Percentiles rank a stretch among this genome's conserved stretches.
Conservation (phyloP, 2,888 invertebrate genomes). For the Pammene aurita region DNA sequence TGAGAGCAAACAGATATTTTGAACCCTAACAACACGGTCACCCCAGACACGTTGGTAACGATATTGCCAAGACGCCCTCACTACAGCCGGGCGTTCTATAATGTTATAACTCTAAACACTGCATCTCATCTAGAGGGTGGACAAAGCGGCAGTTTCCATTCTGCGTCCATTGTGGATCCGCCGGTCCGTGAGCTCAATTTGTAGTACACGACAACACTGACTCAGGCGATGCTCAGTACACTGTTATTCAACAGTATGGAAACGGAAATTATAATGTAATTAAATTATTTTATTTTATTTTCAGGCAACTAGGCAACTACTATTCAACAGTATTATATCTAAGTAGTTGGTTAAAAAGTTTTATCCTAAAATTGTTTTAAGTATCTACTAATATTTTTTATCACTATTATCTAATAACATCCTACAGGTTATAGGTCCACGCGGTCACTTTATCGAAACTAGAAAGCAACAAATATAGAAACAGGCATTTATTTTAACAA, state of each 20-base stretch:
- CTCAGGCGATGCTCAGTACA: conserved; percentile 23
- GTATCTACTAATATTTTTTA: too few relatives aligned
- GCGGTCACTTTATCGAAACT: too few relatives aligned
- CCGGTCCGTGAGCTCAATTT: conserved; percentile 36
- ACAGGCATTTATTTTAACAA: too few relatives aligned
- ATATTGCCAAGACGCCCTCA: conserved; percentile 10
- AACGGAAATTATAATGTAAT: neutral
- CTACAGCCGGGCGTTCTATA: conserved; percentile 22
- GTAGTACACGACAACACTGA: conserved; percentile 33
- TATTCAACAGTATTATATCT: too few relatives aligned
- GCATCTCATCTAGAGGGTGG: conserved; percentile 29
- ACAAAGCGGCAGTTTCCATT: conserved; percentile 31
- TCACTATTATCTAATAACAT: too few relatives aligned
- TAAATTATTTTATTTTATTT: too few relatives aligned
- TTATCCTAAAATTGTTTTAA: too few relatives aligned
- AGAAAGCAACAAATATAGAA: too few relatives aligned
- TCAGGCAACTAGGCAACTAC: too few relatives aligned
- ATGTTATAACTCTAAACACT: conserved; percentile 23
- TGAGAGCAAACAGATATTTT: neutral
- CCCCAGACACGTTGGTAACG: conserved; percentile 14
- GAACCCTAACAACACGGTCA: conserved; percentile 9
- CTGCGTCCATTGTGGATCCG: conserved; percentile 32
- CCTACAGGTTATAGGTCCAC: too few relatives aligned
- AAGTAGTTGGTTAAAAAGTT: too few relatives aligned
- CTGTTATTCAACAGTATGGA: conserved; percentile 4